phyloP scores from a whole-genome alignment of 2,888 invertebrate species.

The Amphipyra tragopoginis region DNA sequence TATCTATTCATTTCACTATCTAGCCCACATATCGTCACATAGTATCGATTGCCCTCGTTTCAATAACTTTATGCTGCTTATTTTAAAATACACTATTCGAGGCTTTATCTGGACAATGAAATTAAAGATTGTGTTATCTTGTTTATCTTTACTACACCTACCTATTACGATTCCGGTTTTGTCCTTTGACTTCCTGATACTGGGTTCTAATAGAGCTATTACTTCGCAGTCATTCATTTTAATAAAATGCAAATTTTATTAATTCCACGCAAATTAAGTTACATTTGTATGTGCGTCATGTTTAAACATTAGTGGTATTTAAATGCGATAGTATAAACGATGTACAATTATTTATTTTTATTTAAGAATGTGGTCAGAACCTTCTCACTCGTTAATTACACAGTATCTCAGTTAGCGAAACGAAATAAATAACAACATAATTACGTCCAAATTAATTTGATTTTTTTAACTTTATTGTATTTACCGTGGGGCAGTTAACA shows the following conservation, averaged over 20 bases:
- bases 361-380: constrained; percentile 7
- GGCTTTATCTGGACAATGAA: constrained; percentile 44
- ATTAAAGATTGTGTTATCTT: constrained; percentile 36
- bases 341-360: constrained; percentile 6
- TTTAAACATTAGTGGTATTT: constrained; percentile 17
- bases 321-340: constrained; percentile 16
- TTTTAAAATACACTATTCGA: constrained; percentile 37
- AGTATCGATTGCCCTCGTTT: constrained; percentile 73
- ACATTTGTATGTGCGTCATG: constrained; percentile 7
- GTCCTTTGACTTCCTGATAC: constrained; percentile 12
- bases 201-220: constrained; percentile 6
- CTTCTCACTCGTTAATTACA: constrained; percentile 34
- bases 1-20: constrained; percentile 58
- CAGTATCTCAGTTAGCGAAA: constrained; percentile 24
- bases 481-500: constrained; percentile 28
- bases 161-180: constrained; percentile 31
- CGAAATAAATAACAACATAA: constrained; percentile 21
- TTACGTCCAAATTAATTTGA: constrained; percentile 23
- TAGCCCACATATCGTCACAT: constrained; percentile 59
- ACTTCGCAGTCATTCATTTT: constrained; percentile 2
- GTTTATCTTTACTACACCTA: constrained; percentile 28
- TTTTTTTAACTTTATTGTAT: constrained; percentile 30
- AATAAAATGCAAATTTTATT: constrained; percentile 37
- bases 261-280: constrained; percentile 29
- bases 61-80: constrained; percentile 52